Conservation (phyloP, 2,888 invertebrate species). For the Schizaphis graminum region DNA sequence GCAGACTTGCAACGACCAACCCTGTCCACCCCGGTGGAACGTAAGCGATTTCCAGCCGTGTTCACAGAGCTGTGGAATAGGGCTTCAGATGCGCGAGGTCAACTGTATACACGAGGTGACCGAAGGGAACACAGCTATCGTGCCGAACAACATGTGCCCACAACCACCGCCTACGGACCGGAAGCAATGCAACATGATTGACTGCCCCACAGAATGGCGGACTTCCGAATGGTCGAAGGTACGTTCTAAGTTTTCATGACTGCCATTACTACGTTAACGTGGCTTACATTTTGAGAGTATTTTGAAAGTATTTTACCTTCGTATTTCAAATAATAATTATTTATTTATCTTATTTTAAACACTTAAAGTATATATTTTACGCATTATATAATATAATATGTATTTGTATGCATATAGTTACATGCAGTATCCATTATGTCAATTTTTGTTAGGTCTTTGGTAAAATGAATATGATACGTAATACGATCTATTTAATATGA, state of each 20-base stretch:
- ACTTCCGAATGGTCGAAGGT: constrained; percentile 84
- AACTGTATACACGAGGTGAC: constrained; percentile 90
- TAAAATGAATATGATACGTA: not conserved
- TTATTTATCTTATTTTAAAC: not conserved
- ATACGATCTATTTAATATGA: not conserved
- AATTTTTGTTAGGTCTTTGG: not conserved
- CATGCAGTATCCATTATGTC: not conserved
- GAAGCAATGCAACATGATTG: constrained; percentile 91
- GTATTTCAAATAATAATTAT: not conserved
- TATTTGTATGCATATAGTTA: too few relatives aligned
- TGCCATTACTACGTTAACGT: not conserved
- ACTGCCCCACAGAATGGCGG: constrained; percentile 93
- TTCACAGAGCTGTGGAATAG: constrained; percentile 91
- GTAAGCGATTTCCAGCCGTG: constrained; percentile 78
- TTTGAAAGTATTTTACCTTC: not conserved
- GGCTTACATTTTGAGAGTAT: not conserved
- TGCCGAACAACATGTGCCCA: constrained; percentile 94
- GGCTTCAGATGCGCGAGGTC: constrained; percentile 91
- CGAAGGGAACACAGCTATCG: constrained; percentile 88
- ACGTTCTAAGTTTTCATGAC: not conserved
- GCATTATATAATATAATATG: too few relatives aligned
- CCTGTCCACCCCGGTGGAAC: constrained; percentile 90
- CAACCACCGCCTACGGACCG: constrained; percentile 90
- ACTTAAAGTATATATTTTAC: not conserved
- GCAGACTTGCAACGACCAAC: constrained; percentile 92